These are phyloP conservation scores for Emesis russula DNA, from an alignment of 2,888 invertebrate species.

Conservation along the genomic window DNA sequence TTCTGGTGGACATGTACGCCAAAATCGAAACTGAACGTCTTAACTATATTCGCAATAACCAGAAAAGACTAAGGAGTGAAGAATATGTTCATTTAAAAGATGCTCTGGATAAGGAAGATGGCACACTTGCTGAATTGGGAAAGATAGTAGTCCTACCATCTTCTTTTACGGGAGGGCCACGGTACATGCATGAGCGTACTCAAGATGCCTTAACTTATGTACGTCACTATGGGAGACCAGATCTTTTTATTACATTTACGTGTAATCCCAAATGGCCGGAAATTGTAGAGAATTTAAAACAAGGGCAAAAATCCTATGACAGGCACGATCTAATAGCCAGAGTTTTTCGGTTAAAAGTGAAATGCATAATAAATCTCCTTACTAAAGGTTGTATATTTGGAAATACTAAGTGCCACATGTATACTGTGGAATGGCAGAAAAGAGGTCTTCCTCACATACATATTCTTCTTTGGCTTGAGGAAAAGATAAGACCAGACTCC, in stretches of 20 bases:
- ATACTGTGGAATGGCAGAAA: neutral
- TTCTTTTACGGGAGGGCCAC: neutral
- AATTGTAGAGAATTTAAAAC: no score
- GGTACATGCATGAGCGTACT: neutral
- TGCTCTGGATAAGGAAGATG: conserved; percentile 28
- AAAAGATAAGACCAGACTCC: neutral
- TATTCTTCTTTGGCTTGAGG: neutral
- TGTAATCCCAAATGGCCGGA: no score
- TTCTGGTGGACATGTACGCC: neutral
- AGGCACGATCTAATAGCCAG: no score
- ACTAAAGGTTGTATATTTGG: neutral
- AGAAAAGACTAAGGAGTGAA: conserved; percentile 35
- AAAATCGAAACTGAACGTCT: conserved; percentile 47
- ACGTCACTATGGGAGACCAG: no score
- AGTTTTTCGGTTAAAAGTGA: no score
- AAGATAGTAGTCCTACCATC: no score
- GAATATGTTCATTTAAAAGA: conserved; percentile 59
- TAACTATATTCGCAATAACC: conserved; percentile 1
- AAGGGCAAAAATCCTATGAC: no score
- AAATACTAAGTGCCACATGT: neutral
- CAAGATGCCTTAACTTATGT: no score
- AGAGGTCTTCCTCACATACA: neutral
- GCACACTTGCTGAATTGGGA: no score
- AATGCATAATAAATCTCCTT: no score
- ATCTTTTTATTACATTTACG: no score